These are phyloP conservation scores for Nemoura dubitans DNA, from an alignment of 2,888 invertebrate genomes.

Conservation along the genomic window DNA sequence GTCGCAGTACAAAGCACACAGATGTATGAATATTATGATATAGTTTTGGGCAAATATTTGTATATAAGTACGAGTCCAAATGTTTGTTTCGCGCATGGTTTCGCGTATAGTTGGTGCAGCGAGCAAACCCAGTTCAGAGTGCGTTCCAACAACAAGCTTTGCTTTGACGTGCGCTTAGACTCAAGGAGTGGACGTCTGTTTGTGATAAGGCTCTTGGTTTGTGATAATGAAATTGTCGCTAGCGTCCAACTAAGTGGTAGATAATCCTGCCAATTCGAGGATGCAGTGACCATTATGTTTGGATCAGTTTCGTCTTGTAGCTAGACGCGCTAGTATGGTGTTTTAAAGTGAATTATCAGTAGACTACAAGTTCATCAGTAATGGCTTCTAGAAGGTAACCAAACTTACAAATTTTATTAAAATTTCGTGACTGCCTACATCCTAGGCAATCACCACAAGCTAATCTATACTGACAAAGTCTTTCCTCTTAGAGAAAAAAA, in stretches of 20 bases:
- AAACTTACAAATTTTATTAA: neutral
- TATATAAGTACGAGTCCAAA: too few relatives aligned
- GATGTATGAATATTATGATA: too few relatives aligned
- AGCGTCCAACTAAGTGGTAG: neutral
- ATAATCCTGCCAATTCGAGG: neutral
- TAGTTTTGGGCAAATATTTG: too few relatives aligned
- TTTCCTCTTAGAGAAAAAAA: neutral
- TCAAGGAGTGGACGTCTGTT: neutral
- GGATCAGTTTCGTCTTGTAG: neutral
- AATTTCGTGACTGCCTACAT: neutral
- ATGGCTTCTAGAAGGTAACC: constrained; percentile 37
- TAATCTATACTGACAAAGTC: neutral
- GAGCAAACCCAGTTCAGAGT: too few relatives aligned
- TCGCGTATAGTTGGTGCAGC: too few relatives aligned
- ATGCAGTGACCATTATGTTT: neutral
- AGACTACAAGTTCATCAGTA: neutral
- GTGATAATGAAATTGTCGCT: neutral
- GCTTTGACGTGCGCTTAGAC: too few relatives aligned
- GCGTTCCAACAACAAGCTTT: too few relatives aligned
- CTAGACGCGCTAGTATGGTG: neutral
- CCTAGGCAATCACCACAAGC: neutral
- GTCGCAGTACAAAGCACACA: too few relatives aligned
- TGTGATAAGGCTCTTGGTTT: neutral
- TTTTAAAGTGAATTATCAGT: neutral
- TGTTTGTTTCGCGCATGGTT: too few relatives aligned